These are phyloP conservation scores for Aricia artaxerxes DNA, from an alignment of 2,888 invertebrate species.

Conservation along the genomic window DNA sequence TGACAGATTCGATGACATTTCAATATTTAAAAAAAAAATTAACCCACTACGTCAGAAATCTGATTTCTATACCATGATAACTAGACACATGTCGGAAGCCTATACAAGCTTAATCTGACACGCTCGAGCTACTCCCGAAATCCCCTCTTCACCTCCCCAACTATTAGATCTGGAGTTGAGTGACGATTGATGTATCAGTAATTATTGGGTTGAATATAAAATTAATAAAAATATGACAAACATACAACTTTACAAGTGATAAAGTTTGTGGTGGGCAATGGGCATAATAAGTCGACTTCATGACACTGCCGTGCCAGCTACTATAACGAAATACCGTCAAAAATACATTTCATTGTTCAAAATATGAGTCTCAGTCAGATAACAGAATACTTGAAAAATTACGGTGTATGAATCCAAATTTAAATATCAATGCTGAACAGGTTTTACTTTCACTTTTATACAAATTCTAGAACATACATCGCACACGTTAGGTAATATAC, in stretches of 20 bases:
- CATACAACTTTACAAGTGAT: too few species aligned
- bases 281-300: background rate
- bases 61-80: too few species aligned
- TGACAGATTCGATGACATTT: too few species aligned
- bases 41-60: too few species aligned
- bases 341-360: background rate
- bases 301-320: background rate
- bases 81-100: too few species aligned
- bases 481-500: constrained; percentile 2
- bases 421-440: background rate
- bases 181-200: background rate
- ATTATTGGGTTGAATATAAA: too few species aligned
- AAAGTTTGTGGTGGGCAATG: background rate
- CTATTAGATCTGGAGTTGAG: background rate
- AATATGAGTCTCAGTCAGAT: background rate
- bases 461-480: constrained; percentile 5
- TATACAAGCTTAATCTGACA: too few species aligned
- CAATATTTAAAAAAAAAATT: too few species aligned
- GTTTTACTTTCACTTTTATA: background rate
- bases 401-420: background rate
- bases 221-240: too few species aligned
- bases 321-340: background rate
- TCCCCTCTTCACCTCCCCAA: too few species aligned
- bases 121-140: too few species aligned
- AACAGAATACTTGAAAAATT: background rate